Evolutionary conservation across 1,140 invertebrate genomes (phyloP), one percentile per base, ranked within the genome.

Genomic region (Thereuonema tuberculata): DNA sequence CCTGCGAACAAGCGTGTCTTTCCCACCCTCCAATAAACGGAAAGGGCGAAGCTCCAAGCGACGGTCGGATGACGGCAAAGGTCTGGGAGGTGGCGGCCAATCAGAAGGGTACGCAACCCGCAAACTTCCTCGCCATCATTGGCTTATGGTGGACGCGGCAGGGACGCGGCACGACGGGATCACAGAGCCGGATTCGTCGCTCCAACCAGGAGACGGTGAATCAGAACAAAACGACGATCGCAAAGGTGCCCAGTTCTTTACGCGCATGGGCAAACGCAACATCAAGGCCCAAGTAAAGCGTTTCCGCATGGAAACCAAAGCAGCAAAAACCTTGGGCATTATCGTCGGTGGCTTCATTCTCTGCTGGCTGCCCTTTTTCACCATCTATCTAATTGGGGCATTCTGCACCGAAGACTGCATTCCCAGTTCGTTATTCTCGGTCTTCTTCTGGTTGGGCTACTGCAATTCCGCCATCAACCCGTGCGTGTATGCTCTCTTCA

Each of bases 391-490:
- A 26, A 79, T 89, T 24, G 78, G 86, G 56, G 87, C 86, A 0
- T 91, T 94, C 69, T 90, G 85, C 64, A 26, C 37, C 23, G 79
- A 79, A 1, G 79, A 82, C 56, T 90, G 86, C 71, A 87, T 91
- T 29, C 81, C 85, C 57, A 81, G 83, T 1, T 78, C 87, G 48
- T 75, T 91, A 31, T 93, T 96, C 74, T 93, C 87, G 46, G 81
- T 96, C 1, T 81, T 96, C 5, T 97, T 96, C 74, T 98, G 93
- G 93, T 78, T 98, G 25, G 94, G 94, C 1, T 98, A 98, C 72
- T 91, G 90, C 71, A 98, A 98, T 73, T 93, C 88, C 14, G 91
- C 92, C 24, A 85, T 94, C 61, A 97, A 96, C 72, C 93, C 93
- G 1, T 81, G 87, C 66, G 89, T 92, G 63, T 96, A 94, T 70